Percentiles rank a stretch among this genome's conserved stretches.
Evolutionary conservation across 53 echinoderm and acorn worm genomes (phyloP).

Genomic region (Temnopleurus reevesii): DNA sequence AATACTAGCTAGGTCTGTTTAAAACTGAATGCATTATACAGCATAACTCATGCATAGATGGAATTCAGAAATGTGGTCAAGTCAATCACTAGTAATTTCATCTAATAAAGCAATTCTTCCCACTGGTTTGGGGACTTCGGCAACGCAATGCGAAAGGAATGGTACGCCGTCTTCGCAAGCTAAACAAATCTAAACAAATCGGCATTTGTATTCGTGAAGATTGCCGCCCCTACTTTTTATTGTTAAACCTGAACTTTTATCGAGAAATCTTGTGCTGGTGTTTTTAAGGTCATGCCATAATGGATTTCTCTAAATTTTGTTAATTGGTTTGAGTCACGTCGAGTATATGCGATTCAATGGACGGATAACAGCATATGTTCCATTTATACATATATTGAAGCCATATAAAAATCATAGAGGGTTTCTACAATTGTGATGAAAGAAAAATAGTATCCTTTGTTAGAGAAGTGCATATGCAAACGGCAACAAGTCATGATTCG

Average conservation of each 20-base stretch:
- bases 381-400: not conserved
- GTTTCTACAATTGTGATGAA: not conserved
- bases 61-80: slow-evolving; percentile 24
- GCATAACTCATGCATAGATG: not conserved
- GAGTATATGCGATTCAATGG: not conserved
- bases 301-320: not conserved
- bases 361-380: not conserved
- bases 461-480: not conserved
- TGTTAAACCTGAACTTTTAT: not conserved
- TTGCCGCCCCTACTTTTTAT: not conserved
- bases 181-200: not conserved
- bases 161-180: not conserved
- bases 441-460: not conserved
- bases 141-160: slow-evolving; percentile 13
- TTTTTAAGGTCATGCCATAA: slow-evolving; percentile 13
- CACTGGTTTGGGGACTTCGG: slow-evolving; percentile 20
- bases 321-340: not conserved
- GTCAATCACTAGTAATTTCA: not conserved
- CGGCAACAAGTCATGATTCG: not conserved
- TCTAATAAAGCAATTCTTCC: slow-evolving; percentile 35
- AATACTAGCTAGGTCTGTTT: not conserved
- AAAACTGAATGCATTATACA: slow-evolving; percentile 3
- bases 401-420: not conserved
- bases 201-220: slow-evolving; percentile 21
- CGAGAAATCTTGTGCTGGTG: not conserved